Percentiles rank a stretch among this genome's conserved stretches.
phyloP scores from a whole-genome alignment of 2,888 invertebrate species.

The Macrophya annulata region DNA sequence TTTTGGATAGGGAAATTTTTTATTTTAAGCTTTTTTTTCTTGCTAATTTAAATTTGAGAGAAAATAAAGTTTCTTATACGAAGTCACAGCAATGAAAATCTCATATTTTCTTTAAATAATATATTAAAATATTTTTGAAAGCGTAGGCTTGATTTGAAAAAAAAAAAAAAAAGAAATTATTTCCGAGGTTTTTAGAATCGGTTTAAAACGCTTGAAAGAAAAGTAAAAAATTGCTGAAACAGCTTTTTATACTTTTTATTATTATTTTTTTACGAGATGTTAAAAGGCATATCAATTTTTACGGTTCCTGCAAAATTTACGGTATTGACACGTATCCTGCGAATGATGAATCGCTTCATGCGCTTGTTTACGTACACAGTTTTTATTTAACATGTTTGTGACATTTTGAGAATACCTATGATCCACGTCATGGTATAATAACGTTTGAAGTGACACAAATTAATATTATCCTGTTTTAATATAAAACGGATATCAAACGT shows the following conservation, averaged over 20 bases:
- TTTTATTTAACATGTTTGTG: background rate
- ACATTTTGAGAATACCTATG: background rate
- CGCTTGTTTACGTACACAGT: background rate
- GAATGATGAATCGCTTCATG: background rate
- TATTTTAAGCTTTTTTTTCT: too few species aligned
- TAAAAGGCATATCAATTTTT: background rate
- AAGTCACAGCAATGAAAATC: too few species aligned
- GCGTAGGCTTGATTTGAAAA: too few species aligned
- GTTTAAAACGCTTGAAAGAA: too few species aligned
- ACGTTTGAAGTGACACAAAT: background rate
- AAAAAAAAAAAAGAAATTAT: too few species aligned
- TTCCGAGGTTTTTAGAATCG: too few species aligned
- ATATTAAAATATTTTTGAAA: too few species aligned
- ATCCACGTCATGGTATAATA: background rate
- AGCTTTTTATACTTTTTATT: background rate
- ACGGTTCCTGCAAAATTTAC: background rate
- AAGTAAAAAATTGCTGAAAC: background rate
- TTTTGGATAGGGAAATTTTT: too few species aligned
- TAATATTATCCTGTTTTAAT: background rate
- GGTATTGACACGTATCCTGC: background rate
- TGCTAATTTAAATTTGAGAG: too few species aligned
- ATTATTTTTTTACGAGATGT: background rate
- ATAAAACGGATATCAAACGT: slow-evolving; percentile 5
- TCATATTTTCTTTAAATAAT: too few species aligned
- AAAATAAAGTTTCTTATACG: too few species aligned